Conservation (phyloP, 2,113 vertebrate genomes). For the Meleagris gallopavo region DNA sequence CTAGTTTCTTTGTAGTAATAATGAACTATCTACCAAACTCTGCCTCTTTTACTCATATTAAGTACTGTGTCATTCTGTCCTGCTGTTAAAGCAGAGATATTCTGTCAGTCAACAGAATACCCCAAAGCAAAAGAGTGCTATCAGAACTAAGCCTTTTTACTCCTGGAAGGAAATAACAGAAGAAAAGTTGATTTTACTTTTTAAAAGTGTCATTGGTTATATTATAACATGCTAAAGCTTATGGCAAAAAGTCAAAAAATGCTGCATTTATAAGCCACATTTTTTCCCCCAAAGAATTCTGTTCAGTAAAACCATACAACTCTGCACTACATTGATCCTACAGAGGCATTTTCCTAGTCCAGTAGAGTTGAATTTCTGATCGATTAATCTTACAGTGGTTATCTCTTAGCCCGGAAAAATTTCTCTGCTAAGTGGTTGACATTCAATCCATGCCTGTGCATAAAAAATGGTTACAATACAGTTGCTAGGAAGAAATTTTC, state of each 20-base stretch:
- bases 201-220: background rate
- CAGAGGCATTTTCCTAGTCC: background rate
- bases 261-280: background rate
- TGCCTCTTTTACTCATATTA: background rate
- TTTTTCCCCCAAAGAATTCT: background rate
- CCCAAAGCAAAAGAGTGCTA: background rate
- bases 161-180: background rate
- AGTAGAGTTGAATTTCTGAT: background rate
- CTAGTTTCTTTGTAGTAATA: background rate
- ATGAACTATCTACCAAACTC: background rate
- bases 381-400: background rate
- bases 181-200: background rate
- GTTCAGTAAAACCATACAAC: background rate
- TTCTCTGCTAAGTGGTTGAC: background rate
- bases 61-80: background rate
- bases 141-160: background rate
- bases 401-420: background rate
- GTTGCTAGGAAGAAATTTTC: background rate
- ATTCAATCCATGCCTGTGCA: background rate
- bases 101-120: background rate
- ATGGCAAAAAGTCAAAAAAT: background rate
- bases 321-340: background rate
- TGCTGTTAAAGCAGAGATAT: background rate
- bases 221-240: background rate
- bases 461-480: background rate